Base-by-base conservation (phyloP, 1,140 invertebrate genomes). In the Mamestra configurata region DNA sequence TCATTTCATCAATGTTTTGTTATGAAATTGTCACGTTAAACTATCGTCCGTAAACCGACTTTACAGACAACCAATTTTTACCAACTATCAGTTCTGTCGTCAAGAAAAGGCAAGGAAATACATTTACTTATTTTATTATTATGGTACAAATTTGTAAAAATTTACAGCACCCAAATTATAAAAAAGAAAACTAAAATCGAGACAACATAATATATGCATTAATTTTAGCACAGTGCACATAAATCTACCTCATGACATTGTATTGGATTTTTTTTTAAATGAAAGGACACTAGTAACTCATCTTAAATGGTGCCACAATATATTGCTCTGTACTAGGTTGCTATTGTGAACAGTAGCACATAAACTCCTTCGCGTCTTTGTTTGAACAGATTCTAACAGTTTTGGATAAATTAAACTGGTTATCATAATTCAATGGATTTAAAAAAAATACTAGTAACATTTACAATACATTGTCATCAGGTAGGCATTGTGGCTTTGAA, bases 401-500 rank as follows among this genome's bases (percentile, higher is more conserved):
- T 3, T 31, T 5, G 27, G 27, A 31, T 31, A 31, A 3, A 31
- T 31, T 31, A 31, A 31, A n/a, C 15, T 13, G 51, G 18, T 18
- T 5, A 11, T 53, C 51, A 53, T 43, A 43, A 43, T 43, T 43
- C 3, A 13, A 11, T 59, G 5, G 24, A 35, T 35, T 24, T 35
- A 27, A 7, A 53, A 53, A n/a, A 37, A 20, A 53, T 59, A 24
- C 22, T 57, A 75, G 22, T 59, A 75, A 35, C 43, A 59, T 27
- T 43, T 31, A n/a, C n/a, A n/a, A n/a, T 76, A 24, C 55, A 27
- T 27, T 40, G 24, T 53, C n/a, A 78, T 77, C 31, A 80, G 64
- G 79, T 79, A 55, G 90, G 88, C 81, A 88, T 85, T 76, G 70
- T 79, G 46, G 92, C 80, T 83, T 81, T 91, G 43, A 94, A 91